Conservation (phyloP, 2,113 vertebrate genomes). For the Pipra filicauda region DNA sequence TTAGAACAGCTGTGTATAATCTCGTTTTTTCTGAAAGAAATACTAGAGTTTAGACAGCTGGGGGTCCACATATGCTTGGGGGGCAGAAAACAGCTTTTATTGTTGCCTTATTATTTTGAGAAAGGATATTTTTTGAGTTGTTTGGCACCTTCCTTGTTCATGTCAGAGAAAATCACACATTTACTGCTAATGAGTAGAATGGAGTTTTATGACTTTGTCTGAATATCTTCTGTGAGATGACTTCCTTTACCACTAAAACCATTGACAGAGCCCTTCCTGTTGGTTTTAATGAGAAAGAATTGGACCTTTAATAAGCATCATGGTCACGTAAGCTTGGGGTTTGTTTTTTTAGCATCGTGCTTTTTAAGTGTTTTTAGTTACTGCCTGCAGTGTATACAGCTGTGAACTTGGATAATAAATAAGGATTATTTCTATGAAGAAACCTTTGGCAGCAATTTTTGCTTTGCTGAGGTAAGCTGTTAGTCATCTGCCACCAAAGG, state of each 20-base stretch:
- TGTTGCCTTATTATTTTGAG: slow-evolving; percentile 2
- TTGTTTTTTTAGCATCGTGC: slow-evolving; percentile 43
- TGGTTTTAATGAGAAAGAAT: slow-evolving; percentile 29
- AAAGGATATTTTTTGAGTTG: slow-evolving; percentile 4
- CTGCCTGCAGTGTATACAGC: slow-evolving; percentile 63
- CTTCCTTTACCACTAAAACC: not conserved
- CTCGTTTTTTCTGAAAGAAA: not conserved
- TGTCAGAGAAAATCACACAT: slow-evolving; percentile 29
- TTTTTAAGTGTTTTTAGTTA: slow-evolving; percentile 66
- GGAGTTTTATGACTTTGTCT: slow-evolving; percentile 46
- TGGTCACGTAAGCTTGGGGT: slow-evolving; percentile 34
- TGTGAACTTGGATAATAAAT: slow-evolving; percentile 72
- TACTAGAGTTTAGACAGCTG: not conserved
- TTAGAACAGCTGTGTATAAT: not conserved
- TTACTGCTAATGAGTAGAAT: slow-evolving; percentile 43
- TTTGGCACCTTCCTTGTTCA: slow-evolving; percentile 22
- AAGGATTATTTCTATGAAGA: slow-evolving; percentile 66
- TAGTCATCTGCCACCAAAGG: slow-evolving; percentile 69
- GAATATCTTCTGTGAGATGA: slow-evolving; percentile 14
- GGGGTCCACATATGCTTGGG: not conserved
- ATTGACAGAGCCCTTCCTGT: not conserved
- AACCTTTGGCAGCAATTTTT: slow-evolving; percentile 66
- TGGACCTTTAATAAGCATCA: slow-evolving; percentile 51
- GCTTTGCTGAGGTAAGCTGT: slow-evolving; percentile 67
- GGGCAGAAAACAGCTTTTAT: slow-evolving; percentile 12